These are phyloP conservation scores for Cataglyphis livida DNA, from an alignment of 2,888 invertebrate genomes.

Conservation along the genomic window DNA sequence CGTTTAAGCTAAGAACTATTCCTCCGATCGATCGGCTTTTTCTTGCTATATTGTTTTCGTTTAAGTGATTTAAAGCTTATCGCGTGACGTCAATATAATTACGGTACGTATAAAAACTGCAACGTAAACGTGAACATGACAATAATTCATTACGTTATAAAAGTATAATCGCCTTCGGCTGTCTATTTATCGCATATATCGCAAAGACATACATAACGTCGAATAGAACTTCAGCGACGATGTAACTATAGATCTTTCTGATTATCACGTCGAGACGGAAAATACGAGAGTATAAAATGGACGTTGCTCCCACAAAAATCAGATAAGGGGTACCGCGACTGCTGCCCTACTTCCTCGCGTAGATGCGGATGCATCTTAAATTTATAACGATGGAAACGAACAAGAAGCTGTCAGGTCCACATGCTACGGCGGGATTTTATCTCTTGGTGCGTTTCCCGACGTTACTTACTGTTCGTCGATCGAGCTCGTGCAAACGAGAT, in stretches of 20 bases:
- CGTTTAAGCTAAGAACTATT: conserved; percentile 26
- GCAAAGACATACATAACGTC: conserved; percentile 21
- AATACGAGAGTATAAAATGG: conserved; percentile 64
- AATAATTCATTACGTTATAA: conserved; percentile 47
- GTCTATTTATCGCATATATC: conserved; percentile 32
- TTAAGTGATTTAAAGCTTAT: conserved; percentile 2
- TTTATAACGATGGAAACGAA: conserved; percentile 68
- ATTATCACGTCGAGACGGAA: conserved; percentile 49
- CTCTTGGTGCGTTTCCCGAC: background rate
- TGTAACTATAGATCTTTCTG: conserved; percentile 49
- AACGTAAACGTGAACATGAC: conserved; percentile 4
- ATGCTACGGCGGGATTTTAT: conserved; percentile 54
- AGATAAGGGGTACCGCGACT: conserved; percentile 71
- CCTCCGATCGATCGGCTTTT: conserved; percentile 5
- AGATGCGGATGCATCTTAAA: conserved; percentile 70
- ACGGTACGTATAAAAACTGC: background rate
- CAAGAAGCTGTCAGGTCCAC: conserved; percentile 63
- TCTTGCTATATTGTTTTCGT: background rate
- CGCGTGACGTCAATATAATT: conserved; percentile 10
- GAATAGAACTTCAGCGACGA: conserved; percentile 41
- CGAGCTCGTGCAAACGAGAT: conserved; percentile 16
- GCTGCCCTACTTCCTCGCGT: conserved; percentile 69
- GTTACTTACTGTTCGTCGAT: conserved; percentile 5
- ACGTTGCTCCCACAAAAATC: conserved; percentile 67
- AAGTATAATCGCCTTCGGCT: conserved; percentile 23